A percentile compares a stretch with the other conserved stretches of the same genome.
phyloP scores from a whole-genome alignment of 2,888 invertebrate species.

The Laspeyria flexula region DNA sequence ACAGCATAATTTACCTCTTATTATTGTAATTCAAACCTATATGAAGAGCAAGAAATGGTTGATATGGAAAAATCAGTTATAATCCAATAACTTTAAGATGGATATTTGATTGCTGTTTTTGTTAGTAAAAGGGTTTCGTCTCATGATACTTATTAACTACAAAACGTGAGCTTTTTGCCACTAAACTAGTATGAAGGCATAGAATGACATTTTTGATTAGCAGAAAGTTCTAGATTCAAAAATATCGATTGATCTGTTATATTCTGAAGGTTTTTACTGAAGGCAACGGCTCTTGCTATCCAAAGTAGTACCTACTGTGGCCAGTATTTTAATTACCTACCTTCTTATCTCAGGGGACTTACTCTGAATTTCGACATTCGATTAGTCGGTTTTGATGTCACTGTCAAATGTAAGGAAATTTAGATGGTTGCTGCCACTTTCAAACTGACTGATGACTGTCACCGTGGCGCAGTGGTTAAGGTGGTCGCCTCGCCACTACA shows the following conservation, averaged over 20 bases:
- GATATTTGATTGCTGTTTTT: neutral
- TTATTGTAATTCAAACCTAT: neutral
- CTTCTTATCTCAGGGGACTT: too few species aligned
- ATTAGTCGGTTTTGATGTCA: too few species aligned
- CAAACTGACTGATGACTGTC: too few species aligned
- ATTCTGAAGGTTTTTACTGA: too few species aligned
- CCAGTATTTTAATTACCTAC: too few species aligned
- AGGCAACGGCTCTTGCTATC: too few species aligned
- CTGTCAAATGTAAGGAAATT: too few species aligned
- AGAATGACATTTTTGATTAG: conserved; percentile 33
- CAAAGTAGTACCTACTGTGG: too few species aligned
- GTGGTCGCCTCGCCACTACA: too few species aligned
- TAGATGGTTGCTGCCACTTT: too few species aligned
- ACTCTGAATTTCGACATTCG: too few species aligned
- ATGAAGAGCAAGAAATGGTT: neutral
- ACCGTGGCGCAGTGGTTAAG: too few species aligned
- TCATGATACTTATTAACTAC: conserved; percentile 40
- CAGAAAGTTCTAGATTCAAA: neutral
- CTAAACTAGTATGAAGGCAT: conserved; percentile 31
- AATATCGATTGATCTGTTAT: neutral
- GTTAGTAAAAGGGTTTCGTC: conserved; percentile 33
- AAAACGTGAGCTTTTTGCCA: conserved; percentile 47
- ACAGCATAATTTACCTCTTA: neutral
- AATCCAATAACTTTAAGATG: neutral
- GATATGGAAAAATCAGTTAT: neutral